Evolutionary conservation across 2,113 vertebrate genomes (phyloP).

Genomic region (Steatornis caripensis): DNA sequence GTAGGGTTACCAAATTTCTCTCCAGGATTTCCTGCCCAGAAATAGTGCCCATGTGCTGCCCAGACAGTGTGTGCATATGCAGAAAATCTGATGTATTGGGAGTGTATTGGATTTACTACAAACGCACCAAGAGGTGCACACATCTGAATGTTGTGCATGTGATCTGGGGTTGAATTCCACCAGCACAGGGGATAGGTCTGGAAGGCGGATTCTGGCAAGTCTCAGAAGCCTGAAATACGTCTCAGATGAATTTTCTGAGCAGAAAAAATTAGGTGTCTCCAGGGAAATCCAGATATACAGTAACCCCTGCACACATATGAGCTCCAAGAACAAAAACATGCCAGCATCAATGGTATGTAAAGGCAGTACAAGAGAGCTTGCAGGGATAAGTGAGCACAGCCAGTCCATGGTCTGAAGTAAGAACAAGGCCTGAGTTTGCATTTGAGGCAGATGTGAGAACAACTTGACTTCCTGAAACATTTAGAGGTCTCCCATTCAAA

Average conservation of each 20-base stretch:
- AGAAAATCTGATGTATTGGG: not conserved
- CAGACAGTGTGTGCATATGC: not conserved
- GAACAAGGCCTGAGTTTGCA: not conserved
- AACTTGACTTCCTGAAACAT: not conserved
- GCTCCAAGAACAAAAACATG: not conserved
- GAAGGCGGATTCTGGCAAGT: not conserved
- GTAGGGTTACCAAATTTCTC: not conserved
- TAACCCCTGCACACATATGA: not conserved
- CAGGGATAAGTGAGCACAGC: not conserved
- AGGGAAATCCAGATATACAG: not conserved
- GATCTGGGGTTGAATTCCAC: not conserved
- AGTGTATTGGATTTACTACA: not conserved
- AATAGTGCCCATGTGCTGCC: not conserved
- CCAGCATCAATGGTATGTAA: fast-evolving
- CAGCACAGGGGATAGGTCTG: not conserved
- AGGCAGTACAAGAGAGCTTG: not conserved
- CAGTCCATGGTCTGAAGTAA: not conserved
- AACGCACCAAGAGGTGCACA: fast-evolving
- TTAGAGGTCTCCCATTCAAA: not conserved
- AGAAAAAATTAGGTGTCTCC: not conserved
- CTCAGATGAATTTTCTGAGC: not conserved
- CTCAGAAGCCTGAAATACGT: not conserved
- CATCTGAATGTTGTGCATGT: not conserved
- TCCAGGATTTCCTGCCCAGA: not conserved
- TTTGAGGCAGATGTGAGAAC: not conserved